Evolutionary conservation across 2,888 invertebrate species (phyloP).

Genomic region (Drosophila ezoana): DNA sequence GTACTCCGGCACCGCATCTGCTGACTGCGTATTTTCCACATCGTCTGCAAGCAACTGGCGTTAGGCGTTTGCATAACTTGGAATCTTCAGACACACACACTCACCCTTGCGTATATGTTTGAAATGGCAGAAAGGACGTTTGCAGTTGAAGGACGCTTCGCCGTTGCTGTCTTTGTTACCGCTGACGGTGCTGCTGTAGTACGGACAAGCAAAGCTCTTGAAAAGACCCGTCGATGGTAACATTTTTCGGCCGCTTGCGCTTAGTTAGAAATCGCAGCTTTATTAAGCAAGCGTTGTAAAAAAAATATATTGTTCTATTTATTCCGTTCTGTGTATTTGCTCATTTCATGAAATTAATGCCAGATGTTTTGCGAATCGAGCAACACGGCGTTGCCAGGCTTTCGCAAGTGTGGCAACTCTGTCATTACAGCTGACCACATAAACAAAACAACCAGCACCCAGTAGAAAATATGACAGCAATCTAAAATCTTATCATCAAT

Average conservation of each 20-base stretch:
- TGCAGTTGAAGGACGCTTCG: conserved; percentile 90
- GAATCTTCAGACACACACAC: conserved; percentile 9
- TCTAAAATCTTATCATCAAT: neutral
- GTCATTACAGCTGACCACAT: conserved; percentile 44
- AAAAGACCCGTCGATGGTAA: conserved; percentile 96
- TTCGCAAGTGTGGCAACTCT: conserved; percentile 39
- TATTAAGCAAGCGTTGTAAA: conserved; percentile 25
- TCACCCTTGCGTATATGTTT: conserved; percentile 92
- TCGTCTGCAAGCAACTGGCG: conserved; percentile 53
- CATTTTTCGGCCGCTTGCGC: conserved; percentile 86
- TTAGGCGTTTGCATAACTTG: conserved; percentile 4
- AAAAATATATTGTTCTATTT: conserved; percentile 40
- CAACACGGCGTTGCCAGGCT: conserved; percentile 31
- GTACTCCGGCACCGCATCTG: conserved; percentile 73
- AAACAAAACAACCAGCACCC: conserved; percentile 37
- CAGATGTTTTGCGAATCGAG: conserved; percentile 46
- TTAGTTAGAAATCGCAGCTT: conserved; percentile 22
- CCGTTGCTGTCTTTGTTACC: conserved; percentile 82
- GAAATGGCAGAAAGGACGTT: conserved; percentile 96
- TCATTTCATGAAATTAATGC: conserved; percentile 56
- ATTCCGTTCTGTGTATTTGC: conserved; percentile 44
- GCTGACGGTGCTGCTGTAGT: conserved; percentile 87
- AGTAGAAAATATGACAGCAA: conserved; percentile 33
- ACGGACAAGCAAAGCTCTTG: conserved; percentile 93
- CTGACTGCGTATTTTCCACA: conserved; percentile 57